Evolutionary conservation across 2,113 vertebrate species (phyloP), one percentile per base, ranked within the genome.

Genomic region (Callaeas wilsoni): DNA sequence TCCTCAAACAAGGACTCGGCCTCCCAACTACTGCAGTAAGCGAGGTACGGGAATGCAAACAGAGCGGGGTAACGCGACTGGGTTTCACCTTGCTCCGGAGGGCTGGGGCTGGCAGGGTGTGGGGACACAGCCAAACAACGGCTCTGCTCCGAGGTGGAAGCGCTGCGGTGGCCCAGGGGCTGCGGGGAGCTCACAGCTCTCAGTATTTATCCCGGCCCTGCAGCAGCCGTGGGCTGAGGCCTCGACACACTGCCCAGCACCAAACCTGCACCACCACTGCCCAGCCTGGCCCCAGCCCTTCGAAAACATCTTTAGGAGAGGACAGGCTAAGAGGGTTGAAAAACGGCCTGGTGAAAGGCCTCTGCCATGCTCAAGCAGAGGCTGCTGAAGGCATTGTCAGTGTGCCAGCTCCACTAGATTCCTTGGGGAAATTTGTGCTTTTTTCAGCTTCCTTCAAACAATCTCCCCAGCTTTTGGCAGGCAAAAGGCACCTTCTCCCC

Each of bases 1-100:
- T 93, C 81, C 97, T 96, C 81, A 87, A 82, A 44, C 80, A 50
- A 41, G 80, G 96, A 63, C 91, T 49, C 75, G 46, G 87, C 71
- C 96, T 92, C 91, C 80, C 68, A 87, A 64, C 57, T 39, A 23
- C 85, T 77, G 56, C 90, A 75, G 69, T 13, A 0, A 44, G 44
- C 9, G 42, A 87, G 81, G 92, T 55, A 57, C 7, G 92, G 94
- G 93, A 92, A 90, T 13, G 93, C 87, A 78, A 70, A 85, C 84
- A 64, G 70, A 83, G 55, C 1, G 33, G 87, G 78, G 33, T 20
- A 80, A 73, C 67, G 5, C 6, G 44, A 33, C 64, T 78, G 46
- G 56, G 44, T 70, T 62, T 37, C 92, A 60, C 59, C 65, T 67
- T 59, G 84, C 93, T 75, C 49, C 53, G 33, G 30, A 57, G 84